Evolutionary conservation across 1,140 invertebrate genomes (phyloP).

Genomic region (Brachionus asplanchnoidis): DNA sequence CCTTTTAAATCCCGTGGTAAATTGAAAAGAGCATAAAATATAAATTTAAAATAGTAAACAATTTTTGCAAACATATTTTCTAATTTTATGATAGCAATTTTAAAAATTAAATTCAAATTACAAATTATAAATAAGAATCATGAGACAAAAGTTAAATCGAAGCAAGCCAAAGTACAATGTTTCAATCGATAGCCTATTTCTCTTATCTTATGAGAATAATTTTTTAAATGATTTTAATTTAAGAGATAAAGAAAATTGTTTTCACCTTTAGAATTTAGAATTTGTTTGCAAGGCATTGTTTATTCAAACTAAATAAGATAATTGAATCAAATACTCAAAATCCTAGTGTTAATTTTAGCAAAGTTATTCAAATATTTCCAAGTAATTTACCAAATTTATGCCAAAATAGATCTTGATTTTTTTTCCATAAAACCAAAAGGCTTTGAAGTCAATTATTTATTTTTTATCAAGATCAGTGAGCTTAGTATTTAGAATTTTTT

Average conservation of each 20-base stretch:
- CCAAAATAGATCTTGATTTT: background rate
- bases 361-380: background rate
- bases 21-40: background rate
- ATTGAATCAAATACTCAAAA: background rate
- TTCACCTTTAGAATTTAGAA: background rate
- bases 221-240: background rate
- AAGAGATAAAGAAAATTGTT: background rate
- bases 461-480: background rate
- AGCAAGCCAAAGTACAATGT: background rate
- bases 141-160: background rate
- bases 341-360: background rate
- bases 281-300: background rate
- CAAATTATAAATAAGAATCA: background rate
- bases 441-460: too few relatives aligned
- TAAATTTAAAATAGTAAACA: background rate
- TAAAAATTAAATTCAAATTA: background rate
- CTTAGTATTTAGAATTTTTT: background rate
- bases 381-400: background rate
- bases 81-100: background rate
- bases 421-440: background rate
- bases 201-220: background rate
- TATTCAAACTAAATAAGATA: background rate
- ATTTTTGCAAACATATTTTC: background rate
- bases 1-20: conserved; percentile 20
- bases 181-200: background rate